Conservation (phyloP, 2,113 vertebrate species). For the Eurystomus gularis region DNA sequence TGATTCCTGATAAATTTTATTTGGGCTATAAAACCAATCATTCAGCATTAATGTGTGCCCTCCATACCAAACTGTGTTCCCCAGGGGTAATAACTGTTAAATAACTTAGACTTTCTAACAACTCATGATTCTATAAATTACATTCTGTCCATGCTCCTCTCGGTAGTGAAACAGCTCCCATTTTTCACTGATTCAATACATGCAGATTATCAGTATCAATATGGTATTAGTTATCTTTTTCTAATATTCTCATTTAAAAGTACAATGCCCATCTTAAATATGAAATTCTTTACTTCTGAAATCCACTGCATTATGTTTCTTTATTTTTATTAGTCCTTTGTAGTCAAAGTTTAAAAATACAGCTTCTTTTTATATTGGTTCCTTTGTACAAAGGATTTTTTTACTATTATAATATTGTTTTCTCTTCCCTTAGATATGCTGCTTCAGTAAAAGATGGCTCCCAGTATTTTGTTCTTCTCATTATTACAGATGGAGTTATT, state of each 20-base stretch:
- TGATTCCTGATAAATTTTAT: neutral
- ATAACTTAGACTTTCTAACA: neutral
- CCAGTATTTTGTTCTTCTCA: constrained; percentile 96
- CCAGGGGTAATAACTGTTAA: neutral
- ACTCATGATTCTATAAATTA: neutral
- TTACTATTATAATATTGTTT: neutral
- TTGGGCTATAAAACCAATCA: neutral
- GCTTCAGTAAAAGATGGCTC: constrained; percentile 92
- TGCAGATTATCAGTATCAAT: neutral
- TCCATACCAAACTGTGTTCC: neutral
- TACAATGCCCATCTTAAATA: neutral
- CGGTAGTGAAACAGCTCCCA: neutral
- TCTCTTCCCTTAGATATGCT: constrained; percentile 81
- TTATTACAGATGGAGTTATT: constrained; percentile 95
- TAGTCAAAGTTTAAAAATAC: neutral
- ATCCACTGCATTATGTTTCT: neutral
- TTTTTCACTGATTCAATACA: neutral
- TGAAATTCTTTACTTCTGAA: neutral
- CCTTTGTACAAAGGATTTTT: neutral
- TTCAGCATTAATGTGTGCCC: neutral
- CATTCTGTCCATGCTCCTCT: neutral
- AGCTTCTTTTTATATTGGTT: neutral
- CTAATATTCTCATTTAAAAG: neutral
- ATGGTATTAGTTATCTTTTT: neutral
- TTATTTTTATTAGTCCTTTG: neutral